phyloP scores from a whole-genome alignment of 2,113 vertebrate genomes.

The Nestor notabilis region DNA sequence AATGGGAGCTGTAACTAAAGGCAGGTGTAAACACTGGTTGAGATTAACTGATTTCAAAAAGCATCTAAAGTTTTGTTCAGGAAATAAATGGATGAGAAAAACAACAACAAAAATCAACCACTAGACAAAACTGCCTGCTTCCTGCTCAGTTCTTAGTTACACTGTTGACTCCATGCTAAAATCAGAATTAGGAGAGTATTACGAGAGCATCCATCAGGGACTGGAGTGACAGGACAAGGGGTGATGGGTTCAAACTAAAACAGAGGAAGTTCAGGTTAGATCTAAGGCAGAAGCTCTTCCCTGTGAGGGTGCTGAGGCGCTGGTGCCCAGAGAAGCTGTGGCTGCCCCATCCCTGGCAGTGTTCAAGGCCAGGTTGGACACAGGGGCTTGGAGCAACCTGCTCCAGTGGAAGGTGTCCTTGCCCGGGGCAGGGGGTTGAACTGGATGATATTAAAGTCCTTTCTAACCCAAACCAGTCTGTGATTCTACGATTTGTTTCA shows the following conservation, averaged over 20 bases:
- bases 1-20: neutral
- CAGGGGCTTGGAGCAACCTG: neutral
- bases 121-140: neutral
- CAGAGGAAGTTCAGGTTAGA: too few relatives aligned
- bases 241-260: too few relatives aligned
- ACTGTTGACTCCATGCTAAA: neutral
- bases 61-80: neutral
- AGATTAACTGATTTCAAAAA: neutral
- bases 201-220: too few relatives aligned
- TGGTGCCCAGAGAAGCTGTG: too few relatives aligned
- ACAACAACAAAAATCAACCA: neutral
- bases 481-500: neutral
- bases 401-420: neutral
- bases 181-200: neutral
- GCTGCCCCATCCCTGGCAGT: too few relatives aligned
- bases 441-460: neutral
- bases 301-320: too few relatives aligned
- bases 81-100: neutral
- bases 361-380: too few relatives aligned
- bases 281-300: too few relatives aligned
- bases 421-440: too few relatives aligned
- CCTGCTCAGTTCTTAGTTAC: neutral
- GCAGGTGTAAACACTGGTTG: neutral
- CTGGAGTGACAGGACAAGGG: too few relatives aligned
- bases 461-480: neutral